Evolutionary conservation across 2,113 vertebrate genomes (phyloP).

Genomic region (Tenebrosternarchus preto): DNA sequence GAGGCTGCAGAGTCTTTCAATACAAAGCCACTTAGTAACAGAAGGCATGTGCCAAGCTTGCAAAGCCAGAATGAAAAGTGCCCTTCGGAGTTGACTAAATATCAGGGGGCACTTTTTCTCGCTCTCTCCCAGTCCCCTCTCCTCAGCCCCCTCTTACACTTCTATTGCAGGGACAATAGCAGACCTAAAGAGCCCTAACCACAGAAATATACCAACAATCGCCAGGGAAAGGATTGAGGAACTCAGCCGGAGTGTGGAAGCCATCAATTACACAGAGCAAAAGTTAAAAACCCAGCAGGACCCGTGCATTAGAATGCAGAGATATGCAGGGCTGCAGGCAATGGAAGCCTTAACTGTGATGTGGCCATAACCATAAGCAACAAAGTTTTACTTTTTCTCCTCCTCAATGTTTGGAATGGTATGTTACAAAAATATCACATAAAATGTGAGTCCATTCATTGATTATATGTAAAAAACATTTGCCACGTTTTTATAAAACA

Average conservation of each 20-base stretch:
- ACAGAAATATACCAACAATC: constrained; percentile 62
- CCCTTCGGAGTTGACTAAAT: constrained; percentile 74
- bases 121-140: constrained; percentile 38
- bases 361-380: constrained; percentile 41
- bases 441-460: constrained; percentile 10
- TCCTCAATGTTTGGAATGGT: constrained; percentile 25
- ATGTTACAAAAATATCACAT: constrained; percentile 21
- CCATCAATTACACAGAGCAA: constrained; percentile 68
- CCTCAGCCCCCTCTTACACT: constrained; percentile 50
- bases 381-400: constrained; percentile 42
- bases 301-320: constrained; percentile 62
- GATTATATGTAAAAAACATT: background rate
- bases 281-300: constrained; percentile 67
- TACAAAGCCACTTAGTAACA: constrained; percentile 85
- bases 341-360: constrained; percentile 50
- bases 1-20: constrained; percentile 77
- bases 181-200: constrained; percentile 55
- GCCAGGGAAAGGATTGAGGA: constrained; percentile 56
- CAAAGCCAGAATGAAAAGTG: constrained; percentile 79
- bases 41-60: constrained; percentile 86
- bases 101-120: constrained; percentile 63
- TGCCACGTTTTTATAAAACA: background rate
- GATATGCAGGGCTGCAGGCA: constrained; percentile 56
- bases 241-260: constrained; percentile 68
- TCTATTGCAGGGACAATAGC: constrained; percentile 64